Percentiles rank a stretch among this genome's conserved stretches.
phyloP scores from a whole-genome alignment of 2,797 vertebrate species.

The Amblyraja radiata region DNA sequence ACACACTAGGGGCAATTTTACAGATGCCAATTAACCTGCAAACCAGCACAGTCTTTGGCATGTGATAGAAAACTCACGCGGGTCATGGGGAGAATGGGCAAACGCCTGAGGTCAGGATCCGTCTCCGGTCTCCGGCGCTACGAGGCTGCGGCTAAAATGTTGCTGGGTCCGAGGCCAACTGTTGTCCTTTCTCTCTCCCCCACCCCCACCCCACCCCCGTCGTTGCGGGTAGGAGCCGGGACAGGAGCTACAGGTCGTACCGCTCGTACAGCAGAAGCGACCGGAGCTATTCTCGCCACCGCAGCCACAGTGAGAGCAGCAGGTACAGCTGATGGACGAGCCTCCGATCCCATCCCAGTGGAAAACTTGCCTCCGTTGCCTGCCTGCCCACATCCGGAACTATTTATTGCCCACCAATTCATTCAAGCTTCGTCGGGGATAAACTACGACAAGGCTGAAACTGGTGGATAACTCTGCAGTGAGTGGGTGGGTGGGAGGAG shows the following conservation, averaged over 20 bases:
- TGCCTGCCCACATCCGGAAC: neutral
- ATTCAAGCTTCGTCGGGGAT: neutral
- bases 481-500: neutral
- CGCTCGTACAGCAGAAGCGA: conserved; percentile 77
- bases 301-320: conserved; percentile 83
- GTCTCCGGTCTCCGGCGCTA: too few relatives aligned
- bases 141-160: too few relatives aligned
- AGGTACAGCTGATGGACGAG: conserved; percentile 65
- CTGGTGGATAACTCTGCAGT: neutral
- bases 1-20: too few relatives aligned
- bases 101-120: too few relatives aligned
- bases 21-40: too few relatives aligned
- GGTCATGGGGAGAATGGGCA: too few relatives aligned
- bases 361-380: neutral
- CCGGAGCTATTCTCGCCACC: conserved; percentile 75
- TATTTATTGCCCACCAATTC: conserved; percentile 26
- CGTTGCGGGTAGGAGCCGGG: neutral
- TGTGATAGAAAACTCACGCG: too few relatives aligned
- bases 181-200: too few relatives aligned
- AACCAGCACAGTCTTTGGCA: too few relatives aligned
- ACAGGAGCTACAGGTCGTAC: conserved; percentile 66
- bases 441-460: neutral
- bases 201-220: too few relatives aligned
- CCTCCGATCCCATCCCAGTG: neutral
- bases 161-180: too few relatives aligned